These are phyloP conservation scores for Antedon mediterranea DNA, from an alignment of 53 echinoderm and acorn worm genomes.

Conservation along the genomic window DNA sequence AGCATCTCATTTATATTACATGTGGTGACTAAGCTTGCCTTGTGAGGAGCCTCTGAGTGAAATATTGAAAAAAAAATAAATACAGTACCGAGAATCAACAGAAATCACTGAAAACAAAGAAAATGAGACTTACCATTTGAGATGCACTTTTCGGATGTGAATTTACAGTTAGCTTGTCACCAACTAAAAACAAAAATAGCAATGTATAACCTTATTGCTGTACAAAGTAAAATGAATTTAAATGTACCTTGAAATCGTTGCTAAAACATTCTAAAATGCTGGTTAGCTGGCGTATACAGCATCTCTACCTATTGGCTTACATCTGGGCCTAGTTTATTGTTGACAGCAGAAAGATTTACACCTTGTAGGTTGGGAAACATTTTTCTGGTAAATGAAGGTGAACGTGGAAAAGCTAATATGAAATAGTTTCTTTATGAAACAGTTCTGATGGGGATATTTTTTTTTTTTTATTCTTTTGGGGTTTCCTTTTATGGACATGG, in stretches of 20 bases:
- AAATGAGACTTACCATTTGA: conserved; percentile 80
- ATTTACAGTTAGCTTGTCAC: conserved; percentile 74
- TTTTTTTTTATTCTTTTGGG: too few relatives aligned
- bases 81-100: too few relatives aligned
- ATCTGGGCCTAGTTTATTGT: background rate
- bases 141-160: conserved; percentile 51
- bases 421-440: background rate
- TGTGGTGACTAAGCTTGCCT: too few relatives aligned
- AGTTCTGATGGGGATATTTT: too few relatives aligned
- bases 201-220: background rate
- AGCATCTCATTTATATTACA: too few relatives aligned
- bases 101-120: too few relatives aligned
- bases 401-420: background rate
- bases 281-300: background rate
- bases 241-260: background rate
- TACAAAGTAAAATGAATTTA: background rate
- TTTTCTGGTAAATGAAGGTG: background rate
- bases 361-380: background rate
- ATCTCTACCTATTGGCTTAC: background rate
- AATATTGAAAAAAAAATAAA: too few relatives aligned
- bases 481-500: too few relatives aligned
- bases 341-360: too few relatives aligned
- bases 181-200: conserved; percentile 31
- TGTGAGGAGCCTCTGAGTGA: too few relatives aligned
- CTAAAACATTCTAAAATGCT: background rate